Evolutionary conservation across 2,113 vertebrate genomes (phyloP), one percentile per base, ranked within the genome.

Genomic region (Morone saxatilis): DNA sequence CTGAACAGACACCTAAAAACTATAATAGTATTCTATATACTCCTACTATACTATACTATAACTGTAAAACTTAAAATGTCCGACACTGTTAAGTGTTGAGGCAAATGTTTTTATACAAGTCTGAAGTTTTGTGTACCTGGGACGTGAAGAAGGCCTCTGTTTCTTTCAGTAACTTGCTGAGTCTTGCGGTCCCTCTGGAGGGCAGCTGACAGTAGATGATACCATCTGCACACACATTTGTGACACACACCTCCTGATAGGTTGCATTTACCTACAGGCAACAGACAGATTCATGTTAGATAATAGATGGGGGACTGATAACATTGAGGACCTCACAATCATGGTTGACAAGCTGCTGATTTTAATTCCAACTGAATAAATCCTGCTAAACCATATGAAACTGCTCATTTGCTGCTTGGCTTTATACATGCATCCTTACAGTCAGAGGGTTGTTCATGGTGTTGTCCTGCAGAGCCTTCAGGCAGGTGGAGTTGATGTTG

Each of bases 131-230:
- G 14, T 71, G 60, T 92, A 99, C 98, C 96, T 97, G 96, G 43
- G 94, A 94, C 22, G 84, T 84, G 71, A 97, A 97, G 87, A 95
- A 96, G 10, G 94, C 93, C 85, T 99, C 96, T 2, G 96, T 85
- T 86, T 96, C 96, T 61, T 96, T 95, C 76, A 98, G 78, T 20
- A 96, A 78, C 75, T 96, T 96, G 5, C 40, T 90, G 25, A 99
- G 96, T 81, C 95, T 97, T 53, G 93, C 90, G 40, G 95, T 94
- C 75, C 97, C 97, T 90, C 97, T 96, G 43, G 95, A 98, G 7
- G 97, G 97, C 54, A 99, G 93, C 88, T 97, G 97, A 88, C 98
- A 99, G 92, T 95, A 97, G 5, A 99, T 92, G 7, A 94, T 96
- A 79, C 97, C 97, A 1, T 99, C 96, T 40, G 96, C 95, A 80